phyloP scores from a whole-genome alignment of 2,888 invertebrate species.

The Acrobasis consociella region DNA sequence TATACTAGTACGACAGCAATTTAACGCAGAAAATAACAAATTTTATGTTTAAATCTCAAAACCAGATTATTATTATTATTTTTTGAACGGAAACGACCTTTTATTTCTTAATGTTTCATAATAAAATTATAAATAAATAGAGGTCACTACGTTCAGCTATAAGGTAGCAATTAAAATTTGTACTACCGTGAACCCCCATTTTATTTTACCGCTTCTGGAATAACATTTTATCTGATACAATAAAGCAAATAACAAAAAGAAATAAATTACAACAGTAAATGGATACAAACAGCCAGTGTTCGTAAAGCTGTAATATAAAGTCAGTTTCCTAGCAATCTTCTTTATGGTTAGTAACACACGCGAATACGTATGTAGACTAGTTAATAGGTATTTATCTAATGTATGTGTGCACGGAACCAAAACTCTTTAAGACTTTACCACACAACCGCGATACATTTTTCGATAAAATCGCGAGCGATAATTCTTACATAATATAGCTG shows the following conservation, averaged over 20 bases:
- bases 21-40: no score
- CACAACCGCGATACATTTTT: not conserved
- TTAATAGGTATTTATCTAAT: constrained; percentile 20
- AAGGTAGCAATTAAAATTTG: not conserved
- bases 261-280: not conserved
- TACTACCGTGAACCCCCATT: not conserved
- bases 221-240: not conserved
- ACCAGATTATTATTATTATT: not conserved
- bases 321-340: constrained; percentile 13
- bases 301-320: not conserved
- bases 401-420: constrained; percentile 4
- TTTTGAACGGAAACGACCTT: not conserved
- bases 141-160: not conserved
- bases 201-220: not conserved
- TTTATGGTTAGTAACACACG: constrained; percentile 6
- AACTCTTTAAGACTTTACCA: not conserved
- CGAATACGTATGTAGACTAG: constrained; percentile 1
- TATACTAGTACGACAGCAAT: no score
- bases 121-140: not conserved
- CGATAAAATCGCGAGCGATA: no score
- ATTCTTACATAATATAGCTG: no score
- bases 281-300: not conserved
- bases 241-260: constrained; percentile 2
- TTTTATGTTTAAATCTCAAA: no score
- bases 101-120: not conserved